Evolutionary conservation across 1,140 invertebrate genomes (phyloP).

Genomic region (Coelopa frigida): DNA sequence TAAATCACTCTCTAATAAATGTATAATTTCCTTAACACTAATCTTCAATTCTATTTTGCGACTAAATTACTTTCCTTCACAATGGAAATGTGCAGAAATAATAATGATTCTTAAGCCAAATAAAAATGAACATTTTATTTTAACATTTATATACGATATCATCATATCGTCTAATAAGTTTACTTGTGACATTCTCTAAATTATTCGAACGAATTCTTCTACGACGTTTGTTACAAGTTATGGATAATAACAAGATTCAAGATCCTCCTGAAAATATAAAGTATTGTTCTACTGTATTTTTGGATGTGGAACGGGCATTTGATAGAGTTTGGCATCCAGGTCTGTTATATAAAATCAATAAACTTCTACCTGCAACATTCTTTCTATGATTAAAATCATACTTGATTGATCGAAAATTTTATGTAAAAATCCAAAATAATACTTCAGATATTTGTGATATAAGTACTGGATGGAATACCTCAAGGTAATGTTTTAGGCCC

Average conservation of each 20-base stretch:
- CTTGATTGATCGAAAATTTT: constrained; percentile 1
- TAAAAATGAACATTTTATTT: neutral
- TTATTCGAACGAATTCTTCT: constrained; percentile 2
- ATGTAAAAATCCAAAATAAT: neutral
- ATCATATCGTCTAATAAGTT: constrained; percentile 6
- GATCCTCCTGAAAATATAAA: neutral
- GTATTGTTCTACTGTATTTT: constrained; percentile 8
- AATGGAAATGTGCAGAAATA: constrained; percentile 3
- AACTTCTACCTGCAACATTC: neutral
- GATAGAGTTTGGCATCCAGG: constrained; percentile 7
- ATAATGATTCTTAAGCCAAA: constrained; percentile 3
- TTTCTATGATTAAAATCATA: constrained; percentile 3
- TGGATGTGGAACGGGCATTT: constrained; percentile 5
- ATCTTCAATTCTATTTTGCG: neutral
- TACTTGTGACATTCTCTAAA: constrained; percentile 1
- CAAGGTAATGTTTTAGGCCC: constrained; percentile 6
- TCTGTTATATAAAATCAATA: constrained; percentile 7
- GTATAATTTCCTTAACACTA: neutral
- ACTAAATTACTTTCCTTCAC: neutral
- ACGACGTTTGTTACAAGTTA: neutral
- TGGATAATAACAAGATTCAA: neutral
- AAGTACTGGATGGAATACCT: neutral
- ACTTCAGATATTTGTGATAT: neutral
- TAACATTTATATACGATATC: no score
- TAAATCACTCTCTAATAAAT: neutral